phyloP scores from a whole-genome alignment of 2,113 vertebrate species.

The Chionis minor region DNA sequence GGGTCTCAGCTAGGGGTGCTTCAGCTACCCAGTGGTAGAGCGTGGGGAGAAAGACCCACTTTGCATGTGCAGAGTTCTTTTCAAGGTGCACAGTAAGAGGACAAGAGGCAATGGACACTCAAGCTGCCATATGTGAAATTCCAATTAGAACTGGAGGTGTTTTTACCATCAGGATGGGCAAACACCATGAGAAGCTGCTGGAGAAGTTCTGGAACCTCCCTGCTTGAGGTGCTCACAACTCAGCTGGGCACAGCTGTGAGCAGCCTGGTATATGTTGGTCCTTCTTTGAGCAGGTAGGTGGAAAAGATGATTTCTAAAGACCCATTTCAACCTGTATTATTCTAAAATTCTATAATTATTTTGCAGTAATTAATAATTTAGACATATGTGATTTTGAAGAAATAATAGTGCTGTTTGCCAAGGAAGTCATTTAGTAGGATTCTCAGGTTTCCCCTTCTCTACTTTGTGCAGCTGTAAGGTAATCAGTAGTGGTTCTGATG shows the following conservation, averaged over 20 bases:
- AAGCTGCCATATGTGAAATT: background rate
- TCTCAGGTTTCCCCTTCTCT: background rate
- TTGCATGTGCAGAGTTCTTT: background rate
- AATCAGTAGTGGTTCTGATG: background rate
- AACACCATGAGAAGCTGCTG: background rate
- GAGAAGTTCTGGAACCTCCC: background rate
- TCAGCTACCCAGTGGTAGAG: background rate
- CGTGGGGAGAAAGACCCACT: background rate
- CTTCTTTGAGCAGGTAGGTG: background rate
- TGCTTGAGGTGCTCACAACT: background rate
- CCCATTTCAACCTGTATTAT: background rate
- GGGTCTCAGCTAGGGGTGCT: background rate
- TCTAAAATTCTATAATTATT: background rate
- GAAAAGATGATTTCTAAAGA: background rate
- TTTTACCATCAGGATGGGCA: background rate
- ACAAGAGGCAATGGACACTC: background rate
- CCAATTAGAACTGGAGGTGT: background rate
- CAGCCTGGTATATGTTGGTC: background rate
- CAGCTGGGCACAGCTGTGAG: background rate
- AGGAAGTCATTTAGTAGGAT: background rate
- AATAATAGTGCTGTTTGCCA: background rate
- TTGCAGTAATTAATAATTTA: background rate
- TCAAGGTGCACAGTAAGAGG: background rate
- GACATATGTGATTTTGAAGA: background rate
- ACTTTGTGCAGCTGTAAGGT: background rate